phyloP scores from a whole-genome alignment of 2,113 vertebrate species.

The Lanius ludovicianus region DNA sequence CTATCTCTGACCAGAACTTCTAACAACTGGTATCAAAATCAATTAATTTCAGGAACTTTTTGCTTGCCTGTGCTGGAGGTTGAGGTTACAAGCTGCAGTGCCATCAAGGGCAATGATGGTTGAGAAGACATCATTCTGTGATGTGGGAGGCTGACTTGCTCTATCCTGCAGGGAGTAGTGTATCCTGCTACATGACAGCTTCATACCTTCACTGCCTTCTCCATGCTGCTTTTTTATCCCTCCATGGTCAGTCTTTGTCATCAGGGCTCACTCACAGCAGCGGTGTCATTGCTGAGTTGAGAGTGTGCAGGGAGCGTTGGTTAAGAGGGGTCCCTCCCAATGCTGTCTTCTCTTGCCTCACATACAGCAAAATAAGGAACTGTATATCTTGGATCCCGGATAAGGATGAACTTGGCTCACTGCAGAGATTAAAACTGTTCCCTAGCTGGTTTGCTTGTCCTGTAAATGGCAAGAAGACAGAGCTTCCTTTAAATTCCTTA shows the following conservation, averaged over 20 bases:
- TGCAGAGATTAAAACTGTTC: neutral
- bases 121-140: neutral
- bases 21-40: neutral
- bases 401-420: rapidly evolving
- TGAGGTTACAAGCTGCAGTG: neutral
- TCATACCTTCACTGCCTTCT: neutral
- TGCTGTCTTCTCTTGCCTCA: neutral
- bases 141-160: neutral
- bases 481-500: neutral
- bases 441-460: neutral
- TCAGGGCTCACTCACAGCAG: neutral
- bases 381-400: neutral
- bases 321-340: neutral
- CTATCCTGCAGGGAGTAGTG: neutral
- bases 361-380: neutral
- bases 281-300: rapidly evolving
- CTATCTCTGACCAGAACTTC: neutral
- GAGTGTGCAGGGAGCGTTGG: neutral
- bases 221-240: neutral
- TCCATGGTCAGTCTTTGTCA: neutral
- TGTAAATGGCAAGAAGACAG: neutral
- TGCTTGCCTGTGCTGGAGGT: neutral
- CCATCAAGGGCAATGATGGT: neutral
- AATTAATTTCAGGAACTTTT: neutral
- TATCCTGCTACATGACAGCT: neutral